A percentile compares a stretch with the other conserved stretches of the same genome.
phyloP scores from a whole-genome alignment of 2,888 invertebrate species.

The Lagria hirta region DNA sequence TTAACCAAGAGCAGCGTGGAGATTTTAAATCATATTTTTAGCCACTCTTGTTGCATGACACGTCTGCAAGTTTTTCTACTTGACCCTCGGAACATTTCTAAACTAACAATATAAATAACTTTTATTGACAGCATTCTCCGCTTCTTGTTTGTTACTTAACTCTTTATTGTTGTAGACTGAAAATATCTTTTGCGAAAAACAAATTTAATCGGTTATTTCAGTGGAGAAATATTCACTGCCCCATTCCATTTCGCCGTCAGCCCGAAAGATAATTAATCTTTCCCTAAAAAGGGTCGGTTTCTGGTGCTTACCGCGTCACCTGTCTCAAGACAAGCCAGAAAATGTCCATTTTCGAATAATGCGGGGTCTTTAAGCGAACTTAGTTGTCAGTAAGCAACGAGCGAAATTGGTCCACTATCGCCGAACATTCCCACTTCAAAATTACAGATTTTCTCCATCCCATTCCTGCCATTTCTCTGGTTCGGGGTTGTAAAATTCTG shows the following conservation, averaged over 20 bases:
- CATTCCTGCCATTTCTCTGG: constrained; percentile 1
- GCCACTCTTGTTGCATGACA: no score
- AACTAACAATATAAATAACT: no score
- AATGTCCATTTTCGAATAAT: constrained; percentile 31
- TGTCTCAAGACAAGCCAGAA: constrained; percentile 30
- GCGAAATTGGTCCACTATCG: background rate
- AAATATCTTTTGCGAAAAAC: no score
- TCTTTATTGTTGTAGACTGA: no score
- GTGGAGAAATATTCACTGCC: no score
- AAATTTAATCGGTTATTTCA: no score
- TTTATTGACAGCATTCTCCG: no score
- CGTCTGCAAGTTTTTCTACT: no score
- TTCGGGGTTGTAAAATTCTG: constrained; percentile 11
- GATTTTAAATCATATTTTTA: no score
- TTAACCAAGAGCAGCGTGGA: no score
- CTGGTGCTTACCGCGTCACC: constrained; percentile 30
- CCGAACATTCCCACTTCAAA: constrained; percentile 11
- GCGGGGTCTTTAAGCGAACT: constrained; percentile 12
- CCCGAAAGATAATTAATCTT: constrained; percentile 30
- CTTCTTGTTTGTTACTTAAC: no score
- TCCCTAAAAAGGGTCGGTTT: constrained; percentile 28
- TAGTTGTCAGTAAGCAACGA: constrained; percentile 7
- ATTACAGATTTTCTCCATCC: constrained; percentile 10
- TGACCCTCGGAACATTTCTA: no score
- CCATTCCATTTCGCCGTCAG: constrained; percentile 6